phyloP scores from a whole-genome alignment of 2,113 vertebrate species.

The Setophaga kirtlandii region DNA sequence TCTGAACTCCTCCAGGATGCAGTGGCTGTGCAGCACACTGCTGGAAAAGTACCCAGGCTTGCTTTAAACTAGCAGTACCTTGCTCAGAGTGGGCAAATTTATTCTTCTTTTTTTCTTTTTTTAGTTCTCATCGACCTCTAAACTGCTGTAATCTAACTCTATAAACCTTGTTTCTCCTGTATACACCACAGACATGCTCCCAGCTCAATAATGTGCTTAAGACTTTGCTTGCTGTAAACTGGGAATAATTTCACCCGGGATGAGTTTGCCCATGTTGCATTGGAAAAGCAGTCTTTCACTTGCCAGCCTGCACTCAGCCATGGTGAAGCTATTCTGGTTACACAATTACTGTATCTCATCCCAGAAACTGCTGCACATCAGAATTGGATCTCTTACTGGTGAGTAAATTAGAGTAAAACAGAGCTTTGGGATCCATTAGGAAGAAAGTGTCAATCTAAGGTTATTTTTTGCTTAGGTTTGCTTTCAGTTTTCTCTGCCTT shows the following conservation, averaged over 20 bases:
- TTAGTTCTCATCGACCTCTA: slow-evolving; percentile 1
- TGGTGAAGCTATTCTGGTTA: slow-evolving; percentile 5
- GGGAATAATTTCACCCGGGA: neutral
- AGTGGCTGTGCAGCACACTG: neutral
- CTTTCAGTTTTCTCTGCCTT: slow-evolving; percentile 22
- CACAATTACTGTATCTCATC: neutral
- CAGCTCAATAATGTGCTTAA: neutral
- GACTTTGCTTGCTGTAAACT: neutral
- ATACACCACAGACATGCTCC: neutral
- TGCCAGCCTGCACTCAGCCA: neutral
- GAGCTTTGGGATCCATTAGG: slow-evolving; percentile 37
- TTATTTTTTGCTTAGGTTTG: slow-evolving; percentile 47
- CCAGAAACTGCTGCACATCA: neutral
- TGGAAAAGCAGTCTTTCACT: neutral
- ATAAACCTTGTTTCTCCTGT: neutral
- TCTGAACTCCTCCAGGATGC: neutral
- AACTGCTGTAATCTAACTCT: neutral
- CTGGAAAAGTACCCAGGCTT: neutral
- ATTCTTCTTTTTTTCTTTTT: neutral
- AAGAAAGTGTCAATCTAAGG: slow-evolving; percentile 33
- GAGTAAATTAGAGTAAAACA: slow-evolving; percentile 23
- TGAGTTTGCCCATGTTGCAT: neutral
- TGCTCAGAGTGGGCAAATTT: neutral
- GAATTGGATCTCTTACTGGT: neutral
- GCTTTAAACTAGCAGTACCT: neutral